Conservation (phyloP, 2,888 invertebrate species). For the Actias luna region DNA sequence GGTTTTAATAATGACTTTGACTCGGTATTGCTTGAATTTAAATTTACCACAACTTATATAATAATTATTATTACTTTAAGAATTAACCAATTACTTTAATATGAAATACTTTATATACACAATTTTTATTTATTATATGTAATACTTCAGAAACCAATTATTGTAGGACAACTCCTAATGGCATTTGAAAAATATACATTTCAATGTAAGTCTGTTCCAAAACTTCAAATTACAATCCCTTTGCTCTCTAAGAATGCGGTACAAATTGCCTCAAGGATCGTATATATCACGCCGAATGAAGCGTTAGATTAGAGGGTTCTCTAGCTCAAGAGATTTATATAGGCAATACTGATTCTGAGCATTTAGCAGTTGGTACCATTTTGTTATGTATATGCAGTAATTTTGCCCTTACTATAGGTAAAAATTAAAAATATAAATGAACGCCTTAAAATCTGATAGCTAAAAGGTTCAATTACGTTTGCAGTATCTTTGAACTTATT, state of each 20-base stretch:
- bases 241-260: slow-evolving; percentile 42
- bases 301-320: slow-evolving; percentile 63
- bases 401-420: slow-evolving; percentile 10
- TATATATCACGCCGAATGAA: slow-evolving; percentile 61
- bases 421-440: not conserved
- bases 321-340: slow-evolving; percentile 64
- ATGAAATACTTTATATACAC: no score
- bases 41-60: no score
- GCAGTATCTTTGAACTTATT: not conserved
- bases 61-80: no score
- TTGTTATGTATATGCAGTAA: slow-evolving; percentile 23
- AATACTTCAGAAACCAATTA: not conserved
- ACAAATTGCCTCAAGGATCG: slow-evolving; percentile 52
- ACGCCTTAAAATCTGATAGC: not conserved
- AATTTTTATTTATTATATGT: no score
- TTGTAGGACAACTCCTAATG: not conserved
- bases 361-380: slow-evolving; percentile 34
- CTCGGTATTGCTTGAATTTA: no score
- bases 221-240: slow-evolving; percentile 30
- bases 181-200: not conserved
- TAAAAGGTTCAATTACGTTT: not conserved
- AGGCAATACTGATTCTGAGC: slow-evolving; percentile 57
- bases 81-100: no score
- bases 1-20: not conserved
- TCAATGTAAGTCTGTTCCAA: not conserved